Conservation (phyloP, 1,140 invertebrate genomes). For the Pseudomyrmex concolor region DNA sequence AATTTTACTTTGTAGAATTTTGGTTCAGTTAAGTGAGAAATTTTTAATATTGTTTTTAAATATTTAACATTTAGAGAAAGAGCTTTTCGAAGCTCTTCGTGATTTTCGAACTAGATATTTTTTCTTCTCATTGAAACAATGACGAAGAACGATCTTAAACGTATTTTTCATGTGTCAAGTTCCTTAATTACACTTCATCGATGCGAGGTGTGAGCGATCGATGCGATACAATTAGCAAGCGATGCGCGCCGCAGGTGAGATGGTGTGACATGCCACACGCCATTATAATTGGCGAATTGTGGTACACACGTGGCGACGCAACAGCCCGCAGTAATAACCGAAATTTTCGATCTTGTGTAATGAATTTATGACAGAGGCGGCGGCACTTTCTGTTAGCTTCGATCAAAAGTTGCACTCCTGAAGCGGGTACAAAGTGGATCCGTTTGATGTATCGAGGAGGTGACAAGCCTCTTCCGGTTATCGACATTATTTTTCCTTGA, state of each 20-base stretch:
- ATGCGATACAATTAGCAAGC: slow-evolving; percentile 47
- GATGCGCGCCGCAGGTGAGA: slow-evolving; percentile 42
- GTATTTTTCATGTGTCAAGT: too few relatives aligned
- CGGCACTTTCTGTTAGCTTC: background rate
- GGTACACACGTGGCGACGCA: slow-evolving; percentile 24
- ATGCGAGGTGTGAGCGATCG: slow-evolving; percentile 15
- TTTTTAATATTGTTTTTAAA: too few relatives aligned
- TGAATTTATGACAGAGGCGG: background rate
- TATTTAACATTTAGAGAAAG: too few relatives aligned
- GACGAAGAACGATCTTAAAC: too few relatives aligned
- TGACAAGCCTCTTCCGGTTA: slow-evolving; percentile 13
- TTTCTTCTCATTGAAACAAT: too few relatives aligned
- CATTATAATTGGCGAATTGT: slow-evolving; percentile 53
- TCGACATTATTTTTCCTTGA: slow-evolving; percentile 20
- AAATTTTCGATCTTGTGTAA: slow-evolving; percentile 41
- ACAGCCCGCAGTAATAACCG: background rate
- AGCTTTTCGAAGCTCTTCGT: too few relatives aligned
- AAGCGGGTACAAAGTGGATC: background rate
- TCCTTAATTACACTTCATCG: background rate
- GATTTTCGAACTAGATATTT: too few relatives aligned
- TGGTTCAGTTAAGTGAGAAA: too few relatives aligned
- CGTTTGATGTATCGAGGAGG: background rate
- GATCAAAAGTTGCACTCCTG: slow-evolving; percentile 27
- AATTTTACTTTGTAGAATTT: too few relatives aligned
- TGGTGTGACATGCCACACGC: slow-evolving; percentile 17